A percentile compares a stretch with the other conserved stretches of the same genome.
Conservation (phyloP, 2,797 vertebrate species). For the Peromyscus nudipes region DNA sequence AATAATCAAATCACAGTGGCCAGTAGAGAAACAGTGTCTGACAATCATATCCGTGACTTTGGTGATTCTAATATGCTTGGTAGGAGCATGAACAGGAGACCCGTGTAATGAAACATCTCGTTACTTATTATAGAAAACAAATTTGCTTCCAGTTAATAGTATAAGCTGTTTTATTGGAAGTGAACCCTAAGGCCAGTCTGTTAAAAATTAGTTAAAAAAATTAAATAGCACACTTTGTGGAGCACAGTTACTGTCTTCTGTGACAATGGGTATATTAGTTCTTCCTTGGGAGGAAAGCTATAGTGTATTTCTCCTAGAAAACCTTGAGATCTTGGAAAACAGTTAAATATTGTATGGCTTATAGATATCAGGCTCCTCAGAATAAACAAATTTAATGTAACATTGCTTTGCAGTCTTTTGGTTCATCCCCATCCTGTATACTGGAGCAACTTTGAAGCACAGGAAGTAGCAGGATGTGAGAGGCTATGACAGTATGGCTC, state of each 20-base stretch:
- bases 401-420: background rate
- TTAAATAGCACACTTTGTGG: background rate
- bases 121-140: conserved; percentile 44
- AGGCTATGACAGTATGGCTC: background rate
- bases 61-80: background rate
- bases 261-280: background rate
- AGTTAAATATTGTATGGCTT: background rate
- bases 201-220: conserved; percentile 31
- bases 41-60: background rate
- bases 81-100: background rate
- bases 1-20: background rate
- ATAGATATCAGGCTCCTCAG: background rate
- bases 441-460: background rate
- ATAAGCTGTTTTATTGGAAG: background rate
- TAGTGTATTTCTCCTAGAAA: background rate
- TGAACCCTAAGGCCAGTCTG: background rate
- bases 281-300: background rate
- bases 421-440: background rate
- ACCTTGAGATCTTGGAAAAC: background rate
- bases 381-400: background rate
- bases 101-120: background rate
- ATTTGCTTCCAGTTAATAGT: background rate
- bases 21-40: conserved; percentile 2
- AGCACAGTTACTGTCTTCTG: background rate
- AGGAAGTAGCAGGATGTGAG: background rate